phyloP scores from a whole-genome alignment of 2,113 vertebrate species.

The Bubo scandiacus region DNA sequence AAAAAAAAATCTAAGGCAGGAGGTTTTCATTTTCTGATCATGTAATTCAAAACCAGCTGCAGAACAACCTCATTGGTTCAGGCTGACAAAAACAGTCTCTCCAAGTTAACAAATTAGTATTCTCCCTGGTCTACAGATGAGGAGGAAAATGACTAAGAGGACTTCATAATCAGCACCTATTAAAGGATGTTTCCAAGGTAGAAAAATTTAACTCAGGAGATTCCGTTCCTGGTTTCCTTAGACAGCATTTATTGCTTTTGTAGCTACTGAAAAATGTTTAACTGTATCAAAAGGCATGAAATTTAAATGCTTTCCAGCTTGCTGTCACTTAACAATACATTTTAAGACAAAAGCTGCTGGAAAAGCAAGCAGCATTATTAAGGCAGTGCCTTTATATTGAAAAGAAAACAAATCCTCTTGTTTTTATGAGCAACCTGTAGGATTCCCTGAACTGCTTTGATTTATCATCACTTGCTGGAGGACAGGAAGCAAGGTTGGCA shows the following conservation, averaged over 20 bases:
- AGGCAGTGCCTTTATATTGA: neutral
- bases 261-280: neutral
- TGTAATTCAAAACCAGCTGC: conserved; percentile 31
- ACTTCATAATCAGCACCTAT: neutral
- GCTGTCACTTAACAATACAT: neutral
- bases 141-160: conserved; percentile 4
- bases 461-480: neutral
- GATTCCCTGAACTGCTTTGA: conserved; percentile 27
- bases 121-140: neutral
- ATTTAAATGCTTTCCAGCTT: neutral
- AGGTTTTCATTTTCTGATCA: conserved; percentile 50
- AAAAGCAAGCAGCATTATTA: neutral
- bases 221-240: neutral
- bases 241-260: neutral
- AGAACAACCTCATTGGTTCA: neutral
- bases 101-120: conserved; percentile 30
- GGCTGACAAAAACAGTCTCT: conserved; percentile 24
- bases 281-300: neutral
- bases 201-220: neutral
- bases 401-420: neutral
- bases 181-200: conserved; percentile 2
- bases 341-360: neutral
- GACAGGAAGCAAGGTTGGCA: conserved; percentile 6
- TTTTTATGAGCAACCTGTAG: conserved; percentile 49
- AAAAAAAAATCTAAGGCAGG: neutral